phyloP scores from a whole-genome alignment of 2,888 invertebrate genomes.

The Xanthorhoe spadicearia region DNA sequence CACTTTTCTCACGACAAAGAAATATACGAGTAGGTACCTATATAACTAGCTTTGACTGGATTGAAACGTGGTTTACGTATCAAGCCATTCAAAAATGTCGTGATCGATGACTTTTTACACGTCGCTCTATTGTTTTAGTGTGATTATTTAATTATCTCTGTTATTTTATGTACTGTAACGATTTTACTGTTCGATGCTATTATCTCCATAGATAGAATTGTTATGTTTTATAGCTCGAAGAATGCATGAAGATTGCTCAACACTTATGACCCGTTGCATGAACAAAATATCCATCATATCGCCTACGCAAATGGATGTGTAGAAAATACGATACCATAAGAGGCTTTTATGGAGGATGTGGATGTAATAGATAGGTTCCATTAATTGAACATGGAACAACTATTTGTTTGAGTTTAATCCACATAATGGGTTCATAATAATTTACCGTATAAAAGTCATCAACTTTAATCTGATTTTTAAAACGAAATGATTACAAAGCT shows the following conservation, averaged over 20 bases:
- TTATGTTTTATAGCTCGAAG: conserved; percentile 21
- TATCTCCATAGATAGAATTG: conserved; percentile 10
- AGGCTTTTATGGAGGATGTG: conserved; percentile 6
- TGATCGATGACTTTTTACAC: not conserved
- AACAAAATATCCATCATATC: conserved; percentile 24
- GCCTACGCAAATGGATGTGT: conserved; percentile 28
- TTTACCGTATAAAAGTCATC: too few relatives aligned
- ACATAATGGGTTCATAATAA: not conserved
- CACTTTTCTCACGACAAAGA: too few relatives aligned
- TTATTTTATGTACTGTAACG: conserved; percentile 6
- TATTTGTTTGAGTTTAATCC: not conserved
- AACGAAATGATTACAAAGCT: too few relatives aligned
- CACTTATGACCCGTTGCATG: conserved; percentile 21
- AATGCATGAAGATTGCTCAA: conserved; percentile 21
- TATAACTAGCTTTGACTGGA: too few relatives aligned
- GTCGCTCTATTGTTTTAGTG: conserved; percentile 1
- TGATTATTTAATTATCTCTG: conserved; percentile 8
- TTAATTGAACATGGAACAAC: not conserved
- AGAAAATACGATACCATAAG: conserved; percentile 18
- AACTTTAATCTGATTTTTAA: too few relatives aligned
- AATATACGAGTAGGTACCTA: too few relatives aligned
- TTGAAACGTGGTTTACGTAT: too few relatives aligned
- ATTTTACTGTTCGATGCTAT: conserved; percentile 2
- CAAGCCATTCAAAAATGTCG: not conserved
- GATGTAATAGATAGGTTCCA: conserved; percentile 4